A percentile compares a stretch with the other conserved stretches of the same genome.
These are phyloP conservation scores for Macrotus californicus DNA, from an alignment of 2,113 vertebrate species.

Conservation along the genomic window DNA sequence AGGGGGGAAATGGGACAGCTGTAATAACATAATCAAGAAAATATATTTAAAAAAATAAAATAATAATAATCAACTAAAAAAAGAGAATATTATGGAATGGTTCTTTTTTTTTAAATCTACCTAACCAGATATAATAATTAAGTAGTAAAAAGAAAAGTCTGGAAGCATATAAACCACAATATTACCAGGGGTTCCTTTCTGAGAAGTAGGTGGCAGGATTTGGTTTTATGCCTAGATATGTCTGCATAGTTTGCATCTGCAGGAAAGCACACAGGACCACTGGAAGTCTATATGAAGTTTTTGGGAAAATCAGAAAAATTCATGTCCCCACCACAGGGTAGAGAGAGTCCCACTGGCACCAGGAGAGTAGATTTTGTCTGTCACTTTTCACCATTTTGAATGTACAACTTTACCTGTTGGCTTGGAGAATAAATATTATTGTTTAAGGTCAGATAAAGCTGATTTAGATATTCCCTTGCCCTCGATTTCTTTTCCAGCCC, in stretches of 20 bases:
- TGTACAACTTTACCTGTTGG: not conserved
- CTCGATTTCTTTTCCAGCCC: slow-evolving; percentile 71
- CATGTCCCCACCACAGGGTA: not conserved
- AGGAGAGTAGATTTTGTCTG: not conserved
- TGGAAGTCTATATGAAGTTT: not conserved
- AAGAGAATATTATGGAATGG: not conserved
- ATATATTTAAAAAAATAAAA: no score
- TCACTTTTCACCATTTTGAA: not conserved
- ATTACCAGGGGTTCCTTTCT: not conserved
- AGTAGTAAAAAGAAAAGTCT: not conserved
- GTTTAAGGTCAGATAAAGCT: not conserved
- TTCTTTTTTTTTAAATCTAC: not conserved
- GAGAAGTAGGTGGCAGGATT: not conserved
- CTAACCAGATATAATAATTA: not conserved
- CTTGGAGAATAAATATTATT: not conserved
- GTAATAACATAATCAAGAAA: no score
- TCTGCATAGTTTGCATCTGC: not conserved
- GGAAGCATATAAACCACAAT: not conserved
- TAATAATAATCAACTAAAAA: no score
- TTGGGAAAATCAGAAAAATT: not conserved
- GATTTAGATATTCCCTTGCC: not conserved
- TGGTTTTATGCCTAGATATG: not conserved
- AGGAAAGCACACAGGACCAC: not conserved
- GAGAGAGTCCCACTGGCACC: not conserved
- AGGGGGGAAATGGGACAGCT: no score